Evolutionary conservation across 2,888 invertebrate species (phyloP).

Genomic region (Drosophila barbarae): DNA sequence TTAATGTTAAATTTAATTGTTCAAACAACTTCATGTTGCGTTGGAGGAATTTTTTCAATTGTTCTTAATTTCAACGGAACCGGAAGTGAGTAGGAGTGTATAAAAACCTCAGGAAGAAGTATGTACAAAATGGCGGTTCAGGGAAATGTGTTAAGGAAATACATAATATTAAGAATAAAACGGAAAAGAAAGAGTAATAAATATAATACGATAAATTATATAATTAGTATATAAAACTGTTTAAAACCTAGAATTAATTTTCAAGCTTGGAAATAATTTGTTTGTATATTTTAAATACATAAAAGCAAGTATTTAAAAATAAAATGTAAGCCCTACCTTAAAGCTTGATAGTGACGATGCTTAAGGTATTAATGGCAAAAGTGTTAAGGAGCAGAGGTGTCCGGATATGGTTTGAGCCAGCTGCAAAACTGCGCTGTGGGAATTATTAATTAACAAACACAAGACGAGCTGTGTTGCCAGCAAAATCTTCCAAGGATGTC

Average conservation of each 20-base stretch:
- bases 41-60: slow-evolving; percentile 23
- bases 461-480: slow-evolving; percentile 22
- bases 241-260: too few species aligned
- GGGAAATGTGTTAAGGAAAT: background rate
- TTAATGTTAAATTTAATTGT: slow-evolving; percentile 26
- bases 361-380: background rate
- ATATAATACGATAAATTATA: background rate
- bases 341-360: background rate
- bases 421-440: slow-evolving; percentile 31
- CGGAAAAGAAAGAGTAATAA: too few species aligned
- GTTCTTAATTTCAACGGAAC: background rate
- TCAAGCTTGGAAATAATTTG: too few species aligned
- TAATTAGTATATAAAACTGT: too few species aligned
- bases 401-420: slow-evolving; percentile 17
- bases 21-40: slow-evolving; percentile 3
- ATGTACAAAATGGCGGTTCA: background rate
- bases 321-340: background rate
- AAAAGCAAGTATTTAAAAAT: background rate
- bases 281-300: too few species aligned
- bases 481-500: slow-evolving; percentile 17
- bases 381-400: slow-evolving; percentile 17
- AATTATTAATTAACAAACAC: slow-evolving; percentile 43
- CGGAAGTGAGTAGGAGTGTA: too few species aligned
- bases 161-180: background rate
- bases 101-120: background rate